These are phyloP conservation scores for Paralichthys olivaceus DNA, from an alignment of 2,113 vertebrate species.

Conservation along the genomic window DNA sequence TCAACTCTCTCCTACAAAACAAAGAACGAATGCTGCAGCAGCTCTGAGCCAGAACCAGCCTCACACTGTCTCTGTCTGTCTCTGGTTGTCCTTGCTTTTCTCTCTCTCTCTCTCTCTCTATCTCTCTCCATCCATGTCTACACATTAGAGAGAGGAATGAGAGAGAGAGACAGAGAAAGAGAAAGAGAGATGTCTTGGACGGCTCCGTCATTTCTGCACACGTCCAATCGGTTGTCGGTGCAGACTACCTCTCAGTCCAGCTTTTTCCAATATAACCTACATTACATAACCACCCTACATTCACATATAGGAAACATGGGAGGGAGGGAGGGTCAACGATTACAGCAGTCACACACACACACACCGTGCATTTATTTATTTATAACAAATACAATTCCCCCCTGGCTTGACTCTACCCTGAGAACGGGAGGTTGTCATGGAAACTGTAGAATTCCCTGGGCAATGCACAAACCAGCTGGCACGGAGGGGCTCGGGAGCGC, in stretches of 20 bases:
- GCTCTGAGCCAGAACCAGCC: constrained; percentile 62
- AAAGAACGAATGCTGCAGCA: constrained; percentile 65
- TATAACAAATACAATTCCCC: constrained; percentile 63
- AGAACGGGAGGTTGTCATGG: constrained; percentile 77
- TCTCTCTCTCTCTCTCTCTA: constrained; percentile 22
- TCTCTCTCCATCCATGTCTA: constrained; percentile 40
- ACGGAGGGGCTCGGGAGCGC: constrained; percentile 38
- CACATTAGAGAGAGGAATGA: constrained; percentile 18
- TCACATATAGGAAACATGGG: constrained; percentile 19
- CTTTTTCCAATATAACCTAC: constrained; percentile 44
- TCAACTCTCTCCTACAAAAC: constrained; percentile 64
- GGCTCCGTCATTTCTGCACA: constrained; percentile 24
- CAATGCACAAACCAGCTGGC: constrained; percentile 69
- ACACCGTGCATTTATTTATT: constrained; percentile 63
- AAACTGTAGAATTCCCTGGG: constrained; percentile 76
- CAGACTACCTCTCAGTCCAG: constrained; percentile 38
- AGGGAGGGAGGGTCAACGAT: constrained; percentile 22
- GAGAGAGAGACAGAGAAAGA: neutral
- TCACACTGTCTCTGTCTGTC: constrained; percentile 68
- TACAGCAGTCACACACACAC: constrained; percentile 11
- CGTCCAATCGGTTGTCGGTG: constrained; percentile 49
- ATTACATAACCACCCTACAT: constrained; percentile 47
- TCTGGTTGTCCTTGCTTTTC: neutral
- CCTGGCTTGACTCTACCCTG: constrained; percentile 58
- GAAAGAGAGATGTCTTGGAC: neutral